Base-by-base conservation (phyloP, 1,140 invertebrate genomes). In the Zaprionus vittiger region DNA sequence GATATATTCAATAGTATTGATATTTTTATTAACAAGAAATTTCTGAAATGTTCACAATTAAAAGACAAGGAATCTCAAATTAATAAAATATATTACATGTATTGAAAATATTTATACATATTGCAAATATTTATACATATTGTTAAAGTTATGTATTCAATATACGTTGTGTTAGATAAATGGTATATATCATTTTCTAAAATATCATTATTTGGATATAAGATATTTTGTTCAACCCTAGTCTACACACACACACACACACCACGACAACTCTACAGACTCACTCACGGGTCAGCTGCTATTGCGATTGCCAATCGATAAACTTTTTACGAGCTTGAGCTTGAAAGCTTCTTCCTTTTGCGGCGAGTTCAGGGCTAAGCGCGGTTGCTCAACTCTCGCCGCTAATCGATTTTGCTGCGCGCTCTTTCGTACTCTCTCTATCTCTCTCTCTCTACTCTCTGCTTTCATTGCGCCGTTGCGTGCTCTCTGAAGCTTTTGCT, bases 331-430 rank as follows among this genome's bases (percentile, higher is more conserved):
- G 61, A 65, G 74, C 54, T 38, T 61, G 44, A 81, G 78, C 84
- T 89, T 55, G 67, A 69, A 34, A 34, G 67, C 60, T 86, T 86
- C 65, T 63, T 34, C 64, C 52, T 31, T 38, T 47, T 56, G 47
- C 68, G 64, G 71, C 37, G 49, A 78, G 84, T 87, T 87, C 84
- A 87, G 74, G 84, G 84, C 84, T 87, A 89, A 89, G 71, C 72
- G 74, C 78, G 84, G 84, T 84, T 81, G 81, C 81, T 89, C 84
- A 89, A 87, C 84, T 71, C 56, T 55, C 55, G 37, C 66, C 70
- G 17, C 55, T 63, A 68, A 89, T 81, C 69, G 80, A 87, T 80
- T 81, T 77, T 73, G 38, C 56, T 61, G 52, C 9, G 61, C 26
- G 28, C n/a, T 49, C 15, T 49, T 12, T 2, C 26, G 9, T 54